phyloP scores from a whole-genome alignment of 2,113 vertebrate genomes.

The Atrichornis clamosus region DNA sequence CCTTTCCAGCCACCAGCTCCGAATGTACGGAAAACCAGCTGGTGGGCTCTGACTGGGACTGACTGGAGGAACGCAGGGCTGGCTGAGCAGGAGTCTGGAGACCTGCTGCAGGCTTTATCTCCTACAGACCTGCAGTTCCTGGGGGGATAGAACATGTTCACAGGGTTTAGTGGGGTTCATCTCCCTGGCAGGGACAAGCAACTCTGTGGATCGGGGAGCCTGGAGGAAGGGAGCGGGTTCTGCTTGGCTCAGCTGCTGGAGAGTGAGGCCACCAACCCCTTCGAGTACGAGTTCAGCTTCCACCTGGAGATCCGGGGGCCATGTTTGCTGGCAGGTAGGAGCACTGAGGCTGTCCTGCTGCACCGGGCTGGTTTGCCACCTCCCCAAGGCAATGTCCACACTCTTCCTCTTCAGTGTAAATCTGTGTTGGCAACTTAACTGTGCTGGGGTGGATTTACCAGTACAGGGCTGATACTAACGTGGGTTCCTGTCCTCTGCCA shows the following conservation, averaged over 20 bases:
- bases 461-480: fast-evolving
- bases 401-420: not conserved
- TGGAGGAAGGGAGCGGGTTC: constrained; percentile 69
- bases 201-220: constrained; percentile 36
- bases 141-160: fast-evolving
- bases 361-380: not conserved
- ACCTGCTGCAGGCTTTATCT: not conserved
- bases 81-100: not conserved
- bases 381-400: not conserved
- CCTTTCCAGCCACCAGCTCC: constrained; percentile 74
- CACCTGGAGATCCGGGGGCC: constrained; percentile 92
- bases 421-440: not conserved
- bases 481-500: not conserved
- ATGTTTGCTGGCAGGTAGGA: constrained; percentile 87
- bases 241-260: constrained; percentile 83
- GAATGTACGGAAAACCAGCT: constrained; percentile 59
- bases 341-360: not conserved
- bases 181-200: constrained; percentile 70
- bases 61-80: not conserved
- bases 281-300: constrained; percentile 92
- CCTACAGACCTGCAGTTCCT: not conserved
- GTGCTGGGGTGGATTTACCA: not conserved
- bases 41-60: not conserved
- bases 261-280: constrained; percentile 85
- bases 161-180: not conserved